phyloP scores from a whole-genome alignment of 2,113 vertebrate genomes.

The Boleophthalmus pectinirostris region DNA sequence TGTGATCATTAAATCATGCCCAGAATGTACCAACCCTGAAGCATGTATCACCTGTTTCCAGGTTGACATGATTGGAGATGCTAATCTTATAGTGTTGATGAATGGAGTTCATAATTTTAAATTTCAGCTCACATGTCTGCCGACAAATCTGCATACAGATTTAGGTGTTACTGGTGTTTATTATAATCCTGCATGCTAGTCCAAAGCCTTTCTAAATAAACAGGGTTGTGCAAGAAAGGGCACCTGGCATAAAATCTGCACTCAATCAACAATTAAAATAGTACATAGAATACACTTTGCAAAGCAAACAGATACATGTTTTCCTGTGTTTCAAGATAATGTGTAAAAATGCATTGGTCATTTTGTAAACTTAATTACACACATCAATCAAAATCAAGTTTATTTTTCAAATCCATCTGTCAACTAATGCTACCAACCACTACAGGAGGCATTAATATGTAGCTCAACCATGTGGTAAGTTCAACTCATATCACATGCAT shows the following conservation, averaged over 20 bases:
- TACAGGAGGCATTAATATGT: background rate
- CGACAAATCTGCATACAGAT: background rate
- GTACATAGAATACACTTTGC: background rate
- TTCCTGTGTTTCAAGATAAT: background rate
- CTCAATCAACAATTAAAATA: no score
- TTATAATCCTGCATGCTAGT: background rate
- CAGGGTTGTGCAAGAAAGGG: background rate
- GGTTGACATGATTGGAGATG: slow-evolving; percentile 33
- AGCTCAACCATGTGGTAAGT: background rate
- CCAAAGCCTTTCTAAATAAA: background rate
- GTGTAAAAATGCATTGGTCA: background rate
- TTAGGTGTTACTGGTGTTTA: background rate
- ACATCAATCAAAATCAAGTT: background rate
- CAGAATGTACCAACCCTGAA: slow-evolving; percentile 48
- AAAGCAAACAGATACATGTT: background rate
- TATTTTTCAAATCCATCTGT: background rate
- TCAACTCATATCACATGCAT: background rate
- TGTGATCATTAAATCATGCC: slow-evolving; percentile 60
- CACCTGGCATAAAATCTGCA: no score
- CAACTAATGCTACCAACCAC: background rate
- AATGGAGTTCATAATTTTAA: slow-evolving; percentile 17
- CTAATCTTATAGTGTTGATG: slow-evolving; percentile 33
- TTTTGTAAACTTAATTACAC: background rate
- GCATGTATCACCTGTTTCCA: slow-evolving; percentile 32
- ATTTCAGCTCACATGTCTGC: background rate